Percentiles rank a stretch among this genome's conserved stretches.
phyloP scores from a whole-genome alignment of 2,797 vertebrate species.

The Danio jaintianensis region DNA sequence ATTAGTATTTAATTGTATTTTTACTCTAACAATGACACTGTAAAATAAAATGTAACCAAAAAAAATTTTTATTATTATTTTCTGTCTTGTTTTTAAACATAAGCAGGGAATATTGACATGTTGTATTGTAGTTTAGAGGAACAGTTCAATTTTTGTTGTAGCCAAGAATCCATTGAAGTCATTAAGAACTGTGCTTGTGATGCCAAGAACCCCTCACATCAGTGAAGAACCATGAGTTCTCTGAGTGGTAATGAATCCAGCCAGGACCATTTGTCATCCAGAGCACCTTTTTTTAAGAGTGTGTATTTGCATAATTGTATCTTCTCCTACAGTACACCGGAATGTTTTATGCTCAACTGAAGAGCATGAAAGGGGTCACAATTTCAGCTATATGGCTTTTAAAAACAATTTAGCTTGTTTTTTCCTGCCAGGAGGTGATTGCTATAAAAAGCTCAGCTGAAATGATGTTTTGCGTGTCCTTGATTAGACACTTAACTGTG shows the following conservation, averaged over 20 bases:
- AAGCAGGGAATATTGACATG: neutral
- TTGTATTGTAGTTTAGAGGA: neutral
- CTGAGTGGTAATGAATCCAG: neutral
- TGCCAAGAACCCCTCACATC: neutral
- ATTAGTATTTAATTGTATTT: no score
- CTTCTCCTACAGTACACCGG: neutral
- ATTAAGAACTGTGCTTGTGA: neutral
- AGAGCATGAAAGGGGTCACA: neutral
- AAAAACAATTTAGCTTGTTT: conserved; percentile 18
- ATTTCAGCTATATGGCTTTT: conserved; percentile 24
- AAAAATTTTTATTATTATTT: no score
- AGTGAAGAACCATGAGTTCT: neutral
- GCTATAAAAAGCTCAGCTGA: conserved; percentile 14
- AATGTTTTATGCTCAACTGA: conserved; percentile 6
- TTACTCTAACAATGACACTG: no score
- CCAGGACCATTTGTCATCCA: neutral
- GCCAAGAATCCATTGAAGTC: neutral
- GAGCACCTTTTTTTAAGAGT: conserved; percentile 23
- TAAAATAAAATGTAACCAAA: no score
- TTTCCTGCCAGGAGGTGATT: conserved; percentile 1
- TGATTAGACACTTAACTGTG: conserved; percentile 19
- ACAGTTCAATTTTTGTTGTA: neutral
- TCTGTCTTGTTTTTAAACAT: neutral
- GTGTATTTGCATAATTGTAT: conserved; percentile 32
- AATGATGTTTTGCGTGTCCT: neutral